Evolutionary conservation across 2,113 vertebrate species (phyloP), one percentile per base, ranked within the genome.

Genomic region (Trogon melanurus): DNA sequence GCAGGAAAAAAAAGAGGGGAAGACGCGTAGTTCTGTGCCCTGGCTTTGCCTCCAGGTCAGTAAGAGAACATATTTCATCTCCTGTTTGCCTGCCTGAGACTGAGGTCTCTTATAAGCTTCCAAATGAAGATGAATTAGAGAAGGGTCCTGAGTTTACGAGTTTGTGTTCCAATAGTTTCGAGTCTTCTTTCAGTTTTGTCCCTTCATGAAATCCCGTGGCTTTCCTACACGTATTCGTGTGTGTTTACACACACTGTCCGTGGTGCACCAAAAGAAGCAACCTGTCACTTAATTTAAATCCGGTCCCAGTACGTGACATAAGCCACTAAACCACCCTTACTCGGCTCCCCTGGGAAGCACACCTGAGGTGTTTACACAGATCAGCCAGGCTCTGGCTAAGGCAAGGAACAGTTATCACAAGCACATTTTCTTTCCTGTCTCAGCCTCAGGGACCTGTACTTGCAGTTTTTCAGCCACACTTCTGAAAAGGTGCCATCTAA

Each of bases 301-400:
- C 12, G 56, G 10, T 29, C 47, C 75, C 36, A 79, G 44, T 5
- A 41, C 2, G 18, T 51, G 32, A 47, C 62, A 29, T 3, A 53
- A 76, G 5, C 18, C 79, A 80, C 50, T 23, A 76, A 80, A 34
- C 11, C 22, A 48, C 10, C 9, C 18, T 7, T 18, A 45, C 15
- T 23, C 30, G 54, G 4, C 15, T 36, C 7, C 9, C 8, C 4
- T 1, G 0, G 34, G 36, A 79, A 27, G 16, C 5, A 61, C 65
- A 56, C 7, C 45, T 38, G 38, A 38, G 51, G 21, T 34, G 60
- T 80, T 76, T 14, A 10, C 6, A 53, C 11, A 67, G 44, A 32
- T 50, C 51, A 38, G 41, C 41, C 5, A 36, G n/a, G 54, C 21
- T 10, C 7, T 10, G 20, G 15, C 5, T 30, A 38, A 48, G 11